phyloP scores from a whole-genome alignment of 2,888 invertebrate genomes.

The Ophonus ardosiacus region DNA sequence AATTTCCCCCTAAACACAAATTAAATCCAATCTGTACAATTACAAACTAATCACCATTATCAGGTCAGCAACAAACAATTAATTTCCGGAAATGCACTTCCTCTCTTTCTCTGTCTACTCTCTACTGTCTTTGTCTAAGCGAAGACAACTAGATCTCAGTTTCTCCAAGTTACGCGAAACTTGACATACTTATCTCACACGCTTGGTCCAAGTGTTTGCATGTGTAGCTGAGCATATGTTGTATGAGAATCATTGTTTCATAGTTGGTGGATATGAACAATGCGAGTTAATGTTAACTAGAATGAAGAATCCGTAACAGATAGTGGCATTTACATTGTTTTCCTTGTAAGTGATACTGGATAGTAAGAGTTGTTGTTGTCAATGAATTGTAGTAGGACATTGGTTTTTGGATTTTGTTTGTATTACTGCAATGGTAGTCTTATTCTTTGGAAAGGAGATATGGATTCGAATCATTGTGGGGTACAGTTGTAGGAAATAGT shows the following conservation, averaged over 20 bases:
- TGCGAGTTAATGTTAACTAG: not conserved
- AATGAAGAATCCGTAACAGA: not conserved
- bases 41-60: no score
- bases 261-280: not conserved
- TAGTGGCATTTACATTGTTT: not conserved
- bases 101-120: conserved; percentile 6
- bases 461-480: no score
- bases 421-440: no score
- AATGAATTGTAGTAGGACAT: not conserved
- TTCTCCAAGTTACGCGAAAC: conserved; percentile 44
- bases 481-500: no score
- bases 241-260: conserved; percentile 14
- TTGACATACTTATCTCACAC: conserved; percentile 31
- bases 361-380: not conserved
- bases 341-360: not conserved
- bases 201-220: not conserved
- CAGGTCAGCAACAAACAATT: not conserved
- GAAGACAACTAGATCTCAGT: conserved; percentile 13
- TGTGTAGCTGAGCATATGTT: not conserved
- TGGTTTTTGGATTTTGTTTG: no score
- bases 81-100: conserved; percentile 60
- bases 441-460: no score
- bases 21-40: no score
- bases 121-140: not conserved
- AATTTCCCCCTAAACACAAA: no score